These are phyloP conservation scores for Aricia artaxerxes DNA, from an alignment of 2,888 invertebrate species.

Conservation along the genomic window DNA sequence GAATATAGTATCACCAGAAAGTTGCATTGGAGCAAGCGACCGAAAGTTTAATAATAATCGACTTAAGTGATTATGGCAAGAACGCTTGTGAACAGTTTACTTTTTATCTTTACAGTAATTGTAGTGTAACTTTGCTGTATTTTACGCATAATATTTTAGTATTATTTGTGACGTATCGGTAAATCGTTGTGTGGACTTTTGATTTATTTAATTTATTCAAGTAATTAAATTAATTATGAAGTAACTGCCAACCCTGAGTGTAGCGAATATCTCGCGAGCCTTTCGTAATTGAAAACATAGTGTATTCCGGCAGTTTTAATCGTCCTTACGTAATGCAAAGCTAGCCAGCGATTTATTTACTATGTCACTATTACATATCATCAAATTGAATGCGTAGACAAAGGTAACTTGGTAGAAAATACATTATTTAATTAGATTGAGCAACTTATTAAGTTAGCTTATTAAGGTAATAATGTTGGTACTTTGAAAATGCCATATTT, in stretches of 20 bases:
- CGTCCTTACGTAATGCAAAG: conserved; percentile 61
- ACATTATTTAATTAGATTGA: not conserved
- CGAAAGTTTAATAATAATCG: no score
- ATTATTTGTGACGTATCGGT: not conserved
- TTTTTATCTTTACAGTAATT: no score
- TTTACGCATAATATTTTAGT: not conserved
- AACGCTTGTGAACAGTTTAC: no score
- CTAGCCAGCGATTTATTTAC: conserved; percentile 48
- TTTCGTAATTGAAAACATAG: conserved; percentile 78
- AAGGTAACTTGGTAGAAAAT: not conserved
- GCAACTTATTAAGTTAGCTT: no score
- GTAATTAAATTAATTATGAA: not conserved
- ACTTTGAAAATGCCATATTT: not conserved
- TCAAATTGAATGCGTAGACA: conserved; percentile 34
- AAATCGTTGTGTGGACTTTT: not conserved
- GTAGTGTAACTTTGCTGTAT: not conserved
- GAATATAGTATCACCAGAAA: no score
- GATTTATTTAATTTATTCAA: not conserved
- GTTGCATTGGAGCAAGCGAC: no score
- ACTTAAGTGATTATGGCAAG: no score
- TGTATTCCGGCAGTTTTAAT: conserved; percentile 74
- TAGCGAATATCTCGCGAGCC: conserved; percentile 73
- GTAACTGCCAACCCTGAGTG: conserved; percentile 53
- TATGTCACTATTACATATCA: conserved; percentile 41
- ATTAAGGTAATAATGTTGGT: not conserved